phyloP scores from a whole-genome alignment of 2,888 invertebrate genomes.

The Scaptomyza caliginosa region DNA sequence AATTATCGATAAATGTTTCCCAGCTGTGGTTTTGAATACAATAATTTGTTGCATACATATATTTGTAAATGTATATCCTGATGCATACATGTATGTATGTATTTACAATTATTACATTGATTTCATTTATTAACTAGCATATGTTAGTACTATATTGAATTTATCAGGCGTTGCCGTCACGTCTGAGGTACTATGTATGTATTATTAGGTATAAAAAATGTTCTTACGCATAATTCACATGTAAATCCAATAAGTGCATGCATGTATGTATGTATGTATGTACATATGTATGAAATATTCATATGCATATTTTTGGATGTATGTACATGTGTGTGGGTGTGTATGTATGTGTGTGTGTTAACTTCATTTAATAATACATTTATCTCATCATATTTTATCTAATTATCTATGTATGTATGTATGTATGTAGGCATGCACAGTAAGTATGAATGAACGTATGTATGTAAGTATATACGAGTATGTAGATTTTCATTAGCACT shows the following conservation, averaged over 20 bases:
- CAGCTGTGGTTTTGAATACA: conserved; percentile 17
- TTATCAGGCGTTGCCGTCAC: conserved; percentile 59
- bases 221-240: conserved; percentile 47
- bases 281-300: conserved; percentile 24
- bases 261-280: conserved; percentile 15
- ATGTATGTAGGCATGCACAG: conserved; percentile 21
- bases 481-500: too few relatives aligned
- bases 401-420: conserved; percentile 26
- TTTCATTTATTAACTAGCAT: conserved; percentile 1
- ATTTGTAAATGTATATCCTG: background rate
- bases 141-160: conserved; percentile 14
- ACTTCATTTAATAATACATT: conserved; percentile 36
- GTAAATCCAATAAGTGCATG: conserved; percentile 40
- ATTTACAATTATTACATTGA: conserved; percentile 35
- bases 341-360: conserved; percentile 13
- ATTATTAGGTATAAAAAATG: conserved; percentile 47
- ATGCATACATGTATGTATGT: conserved; percentile 11
- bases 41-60: background rate
- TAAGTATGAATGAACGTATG: conserved; percentile 18
- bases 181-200: conserved; percentile 54
- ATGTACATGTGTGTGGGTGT: background rate
- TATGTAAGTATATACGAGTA: conserved; percentile 21
- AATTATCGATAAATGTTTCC: conserved; percentile 13
- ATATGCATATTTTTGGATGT: conserved; percentile 21
- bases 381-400: conserved; percentile 20